Percentiles rank a stretch among this genome's conserved stretches.
Conservation (phyloP, 1,140 invertebrate genomes). For the Acromyrmex charruanus region DNA sequence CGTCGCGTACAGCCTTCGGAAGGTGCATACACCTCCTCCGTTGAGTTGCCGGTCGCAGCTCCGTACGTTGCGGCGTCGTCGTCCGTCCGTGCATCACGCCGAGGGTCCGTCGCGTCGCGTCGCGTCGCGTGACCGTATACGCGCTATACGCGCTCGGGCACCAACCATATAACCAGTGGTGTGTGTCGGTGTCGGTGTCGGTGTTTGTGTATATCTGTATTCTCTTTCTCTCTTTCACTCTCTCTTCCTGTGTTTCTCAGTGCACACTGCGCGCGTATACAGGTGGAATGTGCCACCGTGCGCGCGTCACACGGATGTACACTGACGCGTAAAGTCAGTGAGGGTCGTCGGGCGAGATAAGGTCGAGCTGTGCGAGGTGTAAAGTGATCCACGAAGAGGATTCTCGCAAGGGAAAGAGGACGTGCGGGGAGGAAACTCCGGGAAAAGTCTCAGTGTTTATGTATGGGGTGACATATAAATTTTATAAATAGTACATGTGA, state of each 20-base stretch:
- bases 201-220: not conserved
- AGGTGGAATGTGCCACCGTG: conserved; percentile 60
- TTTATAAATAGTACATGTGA: not conserved
- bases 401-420: not conserved
- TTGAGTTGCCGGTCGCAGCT: conserved; percentile 59
- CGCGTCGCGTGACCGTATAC: conserved; percentile 49
- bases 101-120: conserved; percentile 59
- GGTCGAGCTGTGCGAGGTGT: conserved; percentile 38
- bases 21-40: conserved; percentile 74
- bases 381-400: conserved; percentile 35
- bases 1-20: conserved; percentile 70
- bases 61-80: conserved; percentile 49
- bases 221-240: not conserved
- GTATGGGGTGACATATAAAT: not conserved
- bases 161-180: not conserved
- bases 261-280: conserved; percentile 4
- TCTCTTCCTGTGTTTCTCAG: not conserved
- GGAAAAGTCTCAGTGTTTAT: not conserved
- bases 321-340: conserved; percentile 42
- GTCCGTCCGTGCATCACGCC: not conserved
- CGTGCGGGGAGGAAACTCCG: not conserved
- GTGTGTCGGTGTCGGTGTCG: not conserved
- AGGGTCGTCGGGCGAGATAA: conserved; percentile 36
- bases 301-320: conserved; percentile 45
- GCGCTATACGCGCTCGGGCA: not conserved